Evolutionary conservation across 2,888 invertebrate genomes (phyloP).

Genomic region (Apamea crenata): DNA sequence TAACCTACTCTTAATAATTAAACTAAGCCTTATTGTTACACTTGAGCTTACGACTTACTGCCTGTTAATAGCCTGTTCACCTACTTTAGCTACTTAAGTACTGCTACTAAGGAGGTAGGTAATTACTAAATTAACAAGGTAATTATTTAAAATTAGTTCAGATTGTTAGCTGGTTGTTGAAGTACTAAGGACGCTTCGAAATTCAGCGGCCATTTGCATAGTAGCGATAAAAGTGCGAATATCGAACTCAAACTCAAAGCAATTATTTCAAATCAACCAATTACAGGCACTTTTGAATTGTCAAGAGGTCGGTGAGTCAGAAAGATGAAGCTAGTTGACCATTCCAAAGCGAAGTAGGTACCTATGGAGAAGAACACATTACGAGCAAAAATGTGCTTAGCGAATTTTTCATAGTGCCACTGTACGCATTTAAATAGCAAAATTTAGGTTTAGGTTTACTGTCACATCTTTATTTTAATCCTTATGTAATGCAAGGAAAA

Average conservation of each 20-base stretch:
- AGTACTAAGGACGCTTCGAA: not conserved
- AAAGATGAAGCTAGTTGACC: too few relatives aligned
- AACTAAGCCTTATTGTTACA: conserved; percentile 28
- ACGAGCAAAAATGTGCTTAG: not conserved
- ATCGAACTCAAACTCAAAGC: not conserved
- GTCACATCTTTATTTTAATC: not conserved
- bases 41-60: conserved; percentile 15
- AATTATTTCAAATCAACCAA: too few relatives aligned
- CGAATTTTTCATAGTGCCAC: not conserved
- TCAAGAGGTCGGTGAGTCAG: too few relatives aligned
- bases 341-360: too few relatives aligned
- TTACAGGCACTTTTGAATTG: too few relatives aligned
- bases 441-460: not conserved
- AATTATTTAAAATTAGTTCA: conserved; percentile 3
- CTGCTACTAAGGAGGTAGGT: conserved; percentile 11
- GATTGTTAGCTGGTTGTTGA: conserved; percentile 2
- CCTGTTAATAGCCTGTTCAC: conserved; percentile 28
- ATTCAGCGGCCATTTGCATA: not conserved
- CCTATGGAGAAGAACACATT: too few relatives aligned
- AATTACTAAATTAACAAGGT: conserved; percentile 44
- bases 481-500: not conserved
- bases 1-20: conserved; percentile 39
- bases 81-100: conserved; percentile 32
- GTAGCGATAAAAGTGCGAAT: not conserved
- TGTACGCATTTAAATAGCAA: not conserved